Conservation (phyloP, 2,888 invertebrate species). For the Dryomyza anilis region DNA sequence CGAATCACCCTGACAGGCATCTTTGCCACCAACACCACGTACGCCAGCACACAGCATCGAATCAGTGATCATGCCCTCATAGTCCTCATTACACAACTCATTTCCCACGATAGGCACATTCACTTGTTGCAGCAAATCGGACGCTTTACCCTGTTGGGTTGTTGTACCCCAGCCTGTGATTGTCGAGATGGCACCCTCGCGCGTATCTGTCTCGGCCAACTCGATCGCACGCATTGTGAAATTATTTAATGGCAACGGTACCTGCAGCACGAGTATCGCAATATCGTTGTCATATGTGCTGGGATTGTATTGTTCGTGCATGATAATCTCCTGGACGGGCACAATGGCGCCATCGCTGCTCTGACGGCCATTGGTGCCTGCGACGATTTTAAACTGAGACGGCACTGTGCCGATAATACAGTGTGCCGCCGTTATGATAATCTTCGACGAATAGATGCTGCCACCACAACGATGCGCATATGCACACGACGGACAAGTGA, state of each 20-base stretch:
- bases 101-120: conserved; percentile 45
- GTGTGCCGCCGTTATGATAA: conserved; percentile 62
- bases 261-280: conserved; percentile 58
- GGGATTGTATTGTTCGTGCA: conserved; percentile 63
- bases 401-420: conserved; percentile 49
- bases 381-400: conserved; percentile 59
- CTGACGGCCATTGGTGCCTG: conserved; percentile 63
- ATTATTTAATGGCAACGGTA: conserved; percentile 46
- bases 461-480: conserved; percentile 62
- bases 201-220: conserved; percentile 4
- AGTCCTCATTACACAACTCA: conserved; percentile 40
- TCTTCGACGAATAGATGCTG: conserved; percentile 53
- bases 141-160: conserved; percentile 34
- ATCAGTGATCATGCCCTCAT: conserved; percentile 41
- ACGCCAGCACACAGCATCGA: conserved; percentile 53
- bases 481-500: conserved; percentile 23
- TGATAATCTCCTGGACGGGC: conserved; percentile 61
- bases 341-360: conserved; percentile 62
- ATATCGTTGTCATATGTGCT: conserved; percentile 64
- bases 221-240: conserved; percentile 46
- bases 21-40: conserved; percentile 46
- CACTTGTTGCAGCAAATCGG: conserved; percentile 45
- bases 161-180: conserved; percentile 44
- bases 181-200: conserved; percentile 27
- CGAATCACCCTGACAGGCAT: conserved; percentile 50